A percentile compares a stretch with the other conserved stretches of the same genome.
phyloP scores from a whole-genome alignment of 2,888 invertebrate genomes.

The Merodon equestris region DNA sequence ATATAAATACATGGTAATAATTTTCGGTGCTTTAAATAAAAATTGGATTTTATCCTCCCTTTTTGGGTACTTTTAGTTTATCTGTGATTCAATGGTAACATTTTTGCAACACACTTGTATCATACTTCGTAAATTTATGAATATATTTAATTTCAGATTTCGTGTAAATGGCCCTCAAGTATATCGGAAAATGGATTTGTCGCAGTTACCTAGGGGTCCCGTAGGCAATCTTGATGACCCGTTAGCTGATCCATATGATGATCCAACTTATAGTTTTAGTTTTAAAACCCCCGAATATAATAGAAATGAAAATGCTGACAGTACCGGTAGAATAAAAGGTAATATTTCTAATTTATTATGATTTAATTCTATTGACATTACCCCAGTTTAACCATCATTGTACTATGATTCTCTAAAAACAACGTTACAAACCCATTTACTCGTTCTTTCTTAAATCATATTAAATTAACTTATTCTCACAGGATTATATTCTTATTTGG shows the following conservation, averaged over 20 bases:
- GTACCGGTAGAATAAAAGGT: slow-evolving; percentile 83
- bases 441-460: too few relatives aligned
- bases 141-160: slow-evolving; percentile 78
- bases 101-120: too few relatives aligned
- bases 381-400: too few relatives aligned
- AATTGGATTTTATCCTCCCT: too few relatives aligned
- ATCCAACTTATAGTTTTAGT: slow-evolving; percentile 86
- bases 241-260: slow-evolving; percentile 87
- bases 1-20: too few relatives aligned
- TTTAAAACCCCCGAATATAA: slow-evolving; percentile 85
- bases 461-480: background rate
- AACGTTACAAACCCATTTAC: too few relatives aligned
- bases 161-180: slow-evolving; percentile 88
- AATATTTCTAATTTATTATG: slow-evolving; percentile 28
- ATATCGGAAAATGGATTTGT: slow-evolving; percentile 85
- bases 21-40: too few relatives aligned
- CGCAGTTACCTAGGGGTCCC: slow-evolving; percentile 84
- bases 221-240: slow-evolving; percentile 86
- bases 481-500: slow-evolving; percentile 86
- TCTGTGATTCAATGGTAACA: too few relatives aligned
- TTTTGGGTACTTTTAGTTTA: too few relatives aligned
- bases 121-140: background rate
- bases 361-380: too few relatives aligned
- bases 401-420: too few relatives aligned
- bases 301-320: slow-evolving; percentile 84